These are phyloP conservation scores for Grammomys dolichurus DNA, from an alignment of 2,113 vertebrate genomes.

Conservation along the genomic window DNA sequence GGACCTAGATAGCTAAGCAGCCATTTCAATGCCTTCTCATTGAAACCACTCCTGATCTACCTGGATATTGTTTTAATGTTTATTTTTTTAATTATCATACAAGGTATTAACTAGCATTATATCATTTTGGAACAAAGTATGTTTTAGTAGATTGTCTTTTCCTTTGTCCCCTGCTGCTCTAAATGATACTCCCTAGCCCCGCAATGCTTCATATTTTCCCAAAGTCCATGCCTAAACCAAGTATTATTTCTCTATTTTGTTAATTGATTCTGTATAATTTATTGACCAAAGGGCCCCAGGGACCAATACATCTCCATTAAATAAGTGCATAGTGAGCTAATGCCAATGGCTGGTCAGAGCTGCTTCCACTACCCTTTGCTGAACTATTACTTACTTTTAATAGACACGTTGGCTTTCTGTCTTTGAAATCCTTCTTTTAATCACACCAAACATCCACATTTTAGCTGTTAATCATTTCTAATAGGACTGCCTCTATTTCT, in stretches of 20 bases:
- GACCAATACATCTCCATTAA: background rate
- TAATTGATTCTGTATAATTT: background rate
- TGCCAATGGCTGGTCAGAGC: background rate
- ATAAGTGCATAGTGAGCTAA: background rate
- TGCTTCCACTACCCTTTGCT: background rate
- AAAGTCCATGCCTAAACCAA: background rate
- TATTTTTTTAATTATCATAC: background rate
- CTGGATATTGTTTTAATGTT: background rate
- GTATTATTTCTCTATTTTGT: background rate
- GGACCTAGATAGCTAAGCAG: background rate
- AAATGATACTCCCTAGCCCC: background rate
- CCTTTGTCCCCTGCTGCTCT: background rate
- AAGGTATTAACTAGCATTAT: background rate
- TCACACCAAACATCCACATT: constrained; percentile 22
- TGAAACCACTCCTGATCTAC: background rate
- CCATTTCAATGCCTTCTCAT: background rate
- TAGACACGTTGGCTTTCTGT: constrained; percentile 29
- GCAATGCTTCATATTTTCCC: background rate
- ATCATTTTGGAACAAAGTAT: background rate
- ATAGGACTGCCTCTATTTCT: background rate
- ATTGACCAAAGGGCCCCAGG: background rate
- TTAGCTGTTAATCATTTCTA: constrained; percentile 28
- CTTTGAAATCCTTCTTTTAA: constrained; percentile 7
- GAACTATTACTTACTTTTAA: background rate
- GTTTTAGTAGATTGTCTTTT: background rate